A percentile compares a stretch with the other conserved stretches of the same genome.
These are phyloP conservation scores for Bufo bufo DNA, from an alignment of 2,113 vertebrate species.

Conservation along the genomic window DNA sequence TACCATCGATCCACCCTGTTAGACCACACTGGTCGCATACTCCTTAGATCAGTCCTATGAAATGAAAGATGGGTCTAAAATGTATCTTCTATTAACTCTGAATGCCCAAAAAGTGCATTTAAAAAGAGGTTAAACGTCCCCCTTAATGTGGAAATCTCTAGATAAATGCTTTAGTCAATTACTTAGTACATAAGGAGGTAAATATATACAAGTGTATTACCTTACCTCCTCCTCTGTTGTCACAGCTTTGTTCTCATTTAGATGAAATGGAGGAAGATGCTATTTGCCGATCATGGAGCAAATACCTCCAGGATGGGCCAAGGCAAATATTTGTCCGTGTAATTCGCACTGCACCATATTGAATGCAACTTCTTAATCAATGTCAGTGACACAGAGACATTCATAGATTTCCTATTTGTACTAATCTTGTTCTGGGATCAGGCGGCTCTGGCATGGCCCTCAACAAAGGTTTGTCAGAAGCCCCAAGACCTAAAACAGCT, in stretches of 20 bases:
- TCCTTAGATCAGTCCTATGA: too few relatives aligned
- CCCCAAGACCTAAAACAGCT: conserved; percentile 47
- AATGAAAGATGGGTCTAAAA: too few relatives aligned
- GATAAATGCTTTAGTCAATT: neutral
- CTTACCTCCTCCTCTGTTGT: neutral
- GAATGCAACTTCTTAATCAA: conserved; percentile 17
- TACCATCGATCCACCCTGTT: too few relatives aligned
- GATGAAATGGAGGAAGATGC: neutral
- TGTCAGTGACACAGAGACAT: conserved; percentile 3
- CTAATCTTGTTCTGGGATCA: conserved; percentile 37
- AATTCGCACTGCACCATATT: neutral
- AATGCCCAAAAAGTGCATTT: neutral
- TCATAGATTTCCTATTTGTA: conserved; percentile 34
- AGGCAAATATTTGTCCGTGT: conserved; percentile 17
- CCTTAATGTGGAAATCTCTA: neutral
- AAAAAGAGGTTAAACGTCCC: neutral
- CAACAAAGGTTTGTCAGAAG: conserved; percentile 29
- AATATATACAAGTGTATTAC: neutral
- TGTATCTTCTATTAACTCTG: neutral
- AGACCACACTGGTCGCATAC: too few relatives aligned
- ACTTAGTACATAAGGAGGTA: neutral
- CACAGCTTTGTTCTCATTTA: neutral
- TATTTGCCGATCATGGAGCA: conserved; percentile 15
- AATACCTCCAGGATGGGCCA: conserved; percentile 6
- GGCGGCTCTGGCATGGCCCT: neutral